Conservation (phyloP, 2,113 vertebrate genomes). For the Oncorhynchus masou region DNA sequence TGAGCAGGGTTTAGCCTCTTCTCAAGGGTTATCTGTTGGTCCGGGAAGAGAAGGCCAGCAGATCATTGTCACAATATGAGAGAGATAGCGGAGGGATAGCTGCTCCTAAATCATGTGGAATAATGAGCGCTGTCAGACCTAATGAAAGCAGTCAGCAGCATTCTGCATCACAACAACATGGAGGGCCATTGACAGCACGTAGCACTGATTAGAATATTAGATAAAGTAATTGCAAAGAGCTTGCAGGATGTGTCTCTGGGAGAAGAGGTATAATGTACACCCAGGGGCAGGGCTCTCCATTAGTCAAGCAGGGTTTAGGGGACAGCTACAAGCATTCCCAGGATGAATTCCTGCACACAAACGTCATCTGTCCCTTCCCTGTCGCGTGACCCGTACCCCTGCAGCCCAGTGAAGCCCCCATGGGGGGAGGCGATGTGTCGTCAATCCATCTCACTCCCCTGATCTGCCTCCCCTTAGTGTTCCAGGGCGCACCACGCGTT, state of each 20-base stretch:
- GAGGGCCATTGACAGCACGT: not conserved
- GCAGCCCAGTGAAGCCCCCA: slow-evolving; percentile 59
- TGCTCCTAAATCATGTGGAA: slow-evolving; percentile 60
- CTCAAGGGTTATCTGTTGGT: slow-evolving; percentile 50
- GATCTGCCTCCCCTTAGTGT: slow-evolving; percentile 21
- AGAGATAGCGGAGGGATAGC: slow-evolving; percentile 34
- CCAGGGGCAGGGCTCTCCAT: not conserved
- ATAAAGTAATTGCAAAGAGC: slow-evolving; percentile 32
- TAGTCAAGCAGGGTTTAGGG: not conserved
- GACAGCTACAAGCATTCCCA: slow-evolving; percentile 9
- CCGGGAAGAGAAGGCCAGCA: slow-evolving; percentile 45
- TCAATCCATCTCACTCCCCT: slow-evolving; percentile 64
- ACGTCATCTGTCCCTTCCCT: slow-evolving; percentile 44
- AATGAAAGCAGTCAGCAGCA: slow-evolving; percentile 45
- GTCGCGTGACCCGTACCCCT: slow-evolving; percentile 66
- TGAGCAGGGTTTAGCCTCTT: slow-evolving; percentile 11
- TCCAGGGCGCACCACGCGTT: slow-evolving; percentile 7
- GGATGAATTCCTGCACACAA: slow-evolving; percentile 46
- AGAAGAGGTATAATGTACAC: not conserved
- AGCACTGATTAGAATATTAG: slow-evolving; percentile 35
- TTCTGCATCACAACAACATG: slow-evolving; percentile 38
- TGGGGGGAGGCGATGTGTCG: slow-evolving; percentile 56
- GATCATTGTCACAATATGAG: slow-evolving; percentile 46
- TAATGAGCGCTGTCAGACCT: slow-evolving; percentile 59
- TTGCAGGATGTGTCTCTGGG: not conserved